Evolutionary conservation across 64 coral and sea anemone genomes (phyloP), one percentile per base, ranked within the genome.

Genomic region (Exaiptasia diaphana): DNA sequence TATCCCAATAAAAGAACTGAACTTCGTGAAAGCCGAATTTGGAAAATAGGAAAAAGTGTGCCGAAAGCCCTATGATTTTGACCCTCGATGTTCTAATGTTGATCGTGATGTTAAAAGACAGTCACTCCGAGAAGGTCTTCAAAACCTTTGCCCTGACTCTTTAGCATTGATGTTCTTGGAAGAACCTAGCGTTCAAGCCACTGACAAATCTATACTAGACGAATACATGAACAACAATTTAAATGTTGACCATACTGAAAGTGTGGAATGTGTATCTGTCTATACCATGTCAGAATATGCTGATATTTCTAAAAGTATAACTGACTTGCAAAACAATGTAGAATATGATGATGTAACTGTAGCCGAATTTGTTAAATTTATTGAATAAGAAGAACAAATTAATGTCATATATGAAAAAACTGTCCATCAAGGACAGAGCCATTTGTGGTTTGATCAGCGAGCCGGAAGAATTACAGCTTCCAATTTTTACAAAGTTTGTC

Each of bases 241-340:
- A 4, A 32, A 73, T 26, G 29, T 17, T 49, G 78, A 69, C n/a
- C 49, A 74, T 40, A 46, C 56, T 50, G 26, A 27, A 15, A 39
- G 30, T 62, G 68, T 50, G 48, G 18, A 71, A 12, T 52, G 61
- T 38, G 57, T 74, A 5, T 57, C 56, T 12, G 46, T 21, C 8
- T 88, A 71, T 36, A 79, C 74, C 35, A 78, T 88, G 74, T 57
- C 26, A 26, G 62, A 80, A 26, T 88, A 80, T 73, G 75, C 49
- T 33, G 67, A 89, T 22, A 71, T 89, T 34, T 89, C 81, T 48
- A 89, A 89, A 64, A 33, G 76, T 80, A 67, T 80, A 60, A 40
- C 61, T 26, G 54, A 81, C 38, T 32, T 59, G 73, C 46, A 4
- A 25, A 38, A 6, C 50, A 72, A 18, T 71, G 5, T 24, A 44